phyloP scores from a whole-genome alignment of 2,113 vertebrate species.

The Gavia stellata region DNA sequence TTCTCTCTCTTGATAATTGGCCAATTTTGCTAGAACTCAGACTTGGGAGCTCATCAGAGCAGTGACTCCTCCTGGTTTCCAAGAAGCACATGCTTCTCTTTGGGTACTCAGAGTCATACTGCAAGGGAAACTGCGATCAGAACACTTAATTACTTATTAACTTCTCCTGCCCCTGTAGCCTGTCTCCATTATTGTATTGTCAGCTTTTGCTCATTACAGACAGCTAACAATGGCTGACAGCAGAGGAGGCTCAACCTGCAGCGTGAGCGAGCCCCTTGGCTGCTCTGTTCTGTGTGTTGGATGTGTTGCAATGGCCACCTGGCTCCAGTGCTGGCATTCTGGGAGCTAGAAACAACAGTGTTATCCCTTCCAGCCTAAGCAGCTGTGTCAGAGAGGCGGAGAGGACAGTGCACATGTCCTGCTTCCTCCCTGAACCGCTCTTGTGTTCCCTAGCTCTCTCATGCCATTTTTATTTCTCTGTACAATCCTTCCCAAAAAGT shows the following conservation, averaged over 20 bases:
- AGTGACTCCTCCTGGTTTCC: not conserved
- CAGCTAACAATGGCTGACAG: not conserved
- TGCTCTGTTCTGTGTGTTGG: not conserved
- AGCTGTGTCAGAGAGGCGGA: not conserved
- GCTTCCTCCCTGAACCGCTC: not conserved
- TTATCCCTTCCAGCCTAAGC: not conserved
- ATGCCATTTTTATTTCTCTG: not conserved
- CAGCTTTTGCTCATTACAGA: not conserved
- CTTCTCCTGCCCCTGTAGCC: not conserved
- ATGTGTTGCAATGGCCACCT: not conserved
- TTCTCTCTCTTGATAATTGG: not conserved
- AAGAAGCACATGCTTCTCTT: not conserved
- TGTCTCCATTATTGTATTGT: not conserved
- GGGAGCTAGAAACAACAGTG: not conserved
- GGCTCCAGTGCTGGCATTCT: not conserved
- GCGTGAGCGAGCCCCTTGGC: fast-evolving
- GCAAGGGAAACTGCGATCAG: not conserved
- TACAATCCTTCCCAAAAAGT: not conserved
- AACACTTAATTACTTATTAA: not conserved
- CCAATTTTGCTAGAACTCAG: not conserved
- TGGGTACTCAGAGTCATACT: not conserved
- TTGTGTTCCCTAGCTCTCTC: not conserved
- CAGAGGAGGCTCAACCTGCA: not conserved
- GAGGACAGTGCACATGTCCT: not conserved
- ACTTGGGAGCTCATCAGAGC: not conserved